Percentiles rank a stretch among this genome's conserved stretches.
phyloP scores from a whole-genome alignment of 2,113 vertebrate genomes.

The Ochotona curzoniae region DNA sequence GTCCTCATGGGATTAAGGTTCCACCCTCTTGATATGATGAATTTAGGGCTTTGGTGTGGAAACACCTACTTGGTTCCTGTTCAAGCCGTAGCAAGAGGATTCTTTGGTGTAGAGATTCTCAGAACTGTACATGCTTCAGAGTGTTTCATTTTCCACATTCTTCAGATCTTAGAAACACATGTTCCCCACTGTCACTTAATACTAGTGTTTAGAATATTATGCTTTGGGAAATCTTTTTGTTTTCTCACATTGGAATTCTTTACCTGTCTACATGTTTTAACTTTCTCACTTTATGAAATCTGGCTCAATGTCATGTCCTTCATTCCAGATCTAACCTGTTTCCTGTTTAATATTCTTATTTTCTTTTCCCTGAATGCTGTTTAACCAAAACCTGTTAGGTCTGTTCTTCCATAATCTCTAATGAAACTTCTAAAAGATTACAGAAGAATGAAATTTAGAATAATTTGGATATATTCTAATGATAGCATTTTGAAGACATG shows the following conservation, averaged over 20 bases:
- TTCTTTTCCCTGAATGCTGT: slow-evolving; percentile 25
- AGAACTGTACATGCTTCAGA: slow-evolving; percentile 31
- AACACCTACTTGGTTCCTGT: neutral
- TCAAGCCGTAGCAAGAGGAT: neutral
- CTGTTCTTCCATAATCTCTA: neutral
- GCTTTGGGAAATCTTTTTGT: slow-evolving; percentile 10
- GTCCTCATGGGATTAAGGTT: too few relatives aligned
- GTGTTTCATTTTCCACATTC: slow-evolving; percentile 35
- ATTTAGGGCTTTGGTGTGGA: too few relatives aligned
- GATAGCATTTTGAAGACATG: too few relatives aligned
- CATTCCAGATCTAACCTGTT: slow-evolving; percentile 10
- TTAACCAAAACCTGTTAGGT: neutral
- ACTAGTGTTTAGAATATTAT: neutral
- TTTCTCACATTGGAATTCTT: slow-evolving; percentile 24
- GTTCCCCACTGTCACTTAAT: slow-evolving; percentile 8
- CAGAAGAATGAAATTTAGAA: too few relatives aligned
- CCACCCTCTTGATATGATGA: too few relatives aligned
- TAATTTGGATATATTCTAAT: too few relatives aligned
- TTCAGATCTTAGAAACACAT: neutral
- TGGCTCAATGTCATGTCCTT: neutral
- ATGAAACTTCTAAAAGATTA: neutral
- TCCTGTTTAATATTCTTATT: neutral
- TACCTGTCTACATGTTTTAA: neutral
- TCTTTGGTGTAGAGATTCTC: neutral
- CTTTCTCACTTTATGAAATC: neutral